Base-by-base conservation (phyloP, 2,888 invertebrate genomes). In the Pollenia amentaria region DNA sequence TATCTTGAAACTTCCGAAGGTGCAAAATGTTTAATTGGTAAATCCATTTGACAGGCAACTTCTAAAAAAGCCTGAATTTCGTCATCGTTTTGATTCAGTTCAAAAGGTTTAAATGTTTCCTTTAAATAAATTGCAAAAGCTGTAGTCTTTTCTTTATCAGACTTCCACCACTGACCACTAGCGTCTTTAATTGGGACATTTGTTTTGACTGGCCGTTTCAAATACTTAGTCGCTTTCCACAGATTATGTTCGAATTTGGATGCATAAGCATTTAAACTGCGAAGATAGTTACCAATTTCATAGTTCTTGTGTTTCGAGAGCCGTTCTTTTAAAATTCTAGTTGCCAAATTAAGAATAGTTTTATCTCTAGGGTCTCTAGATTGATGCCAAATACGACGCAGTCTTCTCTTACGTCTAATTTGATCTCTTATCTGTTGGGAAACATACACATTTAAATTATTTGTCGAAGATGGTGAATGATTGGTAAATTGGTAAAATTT, bases 171-270 rank as follows among this genome's bases (percentile, higher is more conserved):
- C 9, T n/a, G n/a, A n/a, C n/a, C n/a, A n/a, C n/a, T n/a, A n/a
- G n/a, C n/a, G n/a, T 79, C 57, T 73, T 78, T 69, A 0, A 79
- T 72, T 12, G 42, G 46, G 40, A 78, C 38, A 6, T 78, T 67
- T 69, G n/a, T n/a, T n/a, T n/a, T n/a, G n/a, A n/a, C n/a, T n/a
- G n/a, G n/a, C n/a, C 60, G 18, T 51, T 81, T 80, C 6, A 67
- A 18, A 40, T 84, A 12, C n/a, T n/a, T n/a, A n/a, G n/a, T n/a
- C n/a, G n/a, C n/a, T n/a, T n/a, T n/a, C n/a, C 38, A 79, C 12
- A 79, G 53, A 44, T 12, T 65, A 2, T 65, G 12, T 44, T 55
- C 29, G 7, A 2, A 62, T 12, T 38, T 57, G 1, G 38, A 72
- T 57, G 40, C 16, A 48, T 57, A 70, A 46, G 29, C 53, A 51